Evolutionary conservation across 2,888 invertebrate genomes (phyloP).

Genomic region (Drosophila pseudotakahashii): DNA sequence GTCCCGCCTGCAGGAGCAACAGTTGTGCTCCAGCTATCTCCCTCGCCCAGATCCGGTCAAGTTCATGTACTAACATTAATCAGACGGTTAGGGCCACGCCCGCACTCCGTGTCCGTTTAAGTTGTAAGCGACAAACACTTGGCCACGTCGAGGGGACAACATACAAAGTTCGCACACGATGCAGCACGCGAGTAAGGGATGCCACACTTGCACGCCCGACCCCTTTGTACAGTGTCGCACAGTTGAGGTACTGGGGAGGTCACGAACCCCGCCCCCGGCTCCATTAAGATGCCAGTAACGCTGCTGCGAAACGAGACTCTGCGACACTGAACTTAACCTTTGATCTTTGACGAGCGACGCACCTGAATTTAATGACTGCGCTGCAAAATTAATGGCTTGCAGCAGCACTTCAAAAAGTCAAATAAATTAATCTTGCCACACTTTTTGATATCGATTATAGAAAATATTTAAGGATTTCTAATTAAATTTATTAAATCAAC

Average conservation of each 20-base stretch:
- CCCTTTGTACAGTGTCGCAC: background rate
- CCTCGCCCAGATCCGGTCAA: slow-evolving; percentile 32
- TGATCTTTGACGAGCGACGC: slow-evolving; percentile 7
- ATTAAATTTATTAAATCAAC: too few relatives aligned
- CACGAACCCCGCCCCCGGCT: background rate
- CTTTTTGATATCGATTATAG: background rate
- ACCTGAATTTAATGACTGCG: slow-evolving; percentile 13
- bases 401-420: background rate
- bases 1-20: slow-evolving; percentile 36
- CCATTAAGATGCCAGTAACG: background rate
- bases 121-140: slow-evolving; percentile 52
- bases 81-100: slow-evolving; percentile 23
- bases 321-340: slow-evolving; percentile 16
- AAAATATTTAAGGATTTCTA: background rate
- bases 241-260: background rate
- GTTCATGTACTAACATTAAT: slow-evolving; percentile 59
- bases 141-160: background rate
- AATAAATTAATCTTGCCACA: background rate
- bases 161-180: slow-evolving; percentile 1
- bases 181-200: slow-evolving; percentile 8
- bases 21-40: slow-evolving; percentile 36
- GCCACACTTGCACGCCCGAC: slow-evolving; percentile 10
- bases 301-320: background rate
- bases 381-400: background rate
- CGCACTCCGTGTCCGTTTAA: slow-evolving; percentile 34